phyloP scores from a whole-genome alignment of 2,797 vertebrate genomes.

The Catostomus latipinnis region DNA sequence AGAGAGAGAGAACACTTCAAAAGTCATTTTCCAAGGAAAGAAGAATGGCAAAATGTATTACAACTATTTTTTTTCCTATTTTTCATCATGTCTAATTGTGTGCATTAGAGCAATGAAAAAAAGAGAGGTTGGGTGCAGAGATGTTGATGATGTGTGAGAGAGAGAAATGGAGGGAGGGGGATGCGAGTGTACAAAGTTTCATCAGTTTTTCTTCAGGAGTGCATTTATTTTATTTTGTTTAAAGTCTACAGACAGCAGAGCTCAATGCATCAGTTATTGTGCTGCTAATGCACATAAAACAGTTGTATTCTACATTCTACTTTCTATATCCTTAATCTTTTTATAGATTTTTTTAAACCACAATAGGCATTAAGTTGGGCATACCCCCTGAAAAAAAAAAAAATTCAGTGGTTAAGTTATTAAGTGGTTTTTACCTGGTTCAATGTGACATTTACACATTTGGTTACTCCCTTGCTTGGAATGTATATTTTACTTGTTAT shows the following conservation, averaged over 20 bases:
- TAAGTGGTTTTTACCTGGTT: too few species aligned
- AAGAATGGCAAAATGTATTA: conserved; percentile 90
- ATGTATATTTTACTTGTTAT: too few species aligned
- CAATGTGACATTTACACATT: too few species aligned
- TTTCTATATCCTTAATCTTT: neutral
- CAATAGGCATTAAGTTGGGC: too few species aligned
- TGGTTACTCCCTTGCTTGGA: too few species aligned
- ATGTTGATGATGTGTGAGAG: conserved; percentile 64
- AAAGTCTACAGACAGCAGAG: conserved; percentile 55
- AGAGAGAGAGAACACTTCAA: conserved; percentile 82
- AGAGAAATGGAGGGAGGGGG: conserved; percentile 9
- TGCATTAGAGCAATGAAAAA: conserved; percentile 75
- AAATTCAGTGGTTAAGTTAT: too few species aligned
- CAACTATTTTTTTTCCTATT: conserved; percentile 90
- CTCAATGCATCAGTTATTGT: conserved; percentile 52
- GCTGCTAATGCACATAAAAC: conserved; percentile 18
- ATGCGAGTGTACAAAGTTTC: conserved; percentile 53
- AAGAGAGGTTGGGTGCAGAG: conserved; percentile 73
- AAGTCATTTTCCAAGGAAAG: conserved; percentile 90
- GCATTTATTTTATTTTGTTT: conserved; percentile 58
- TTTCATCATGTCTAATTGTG: conserved; percentile 90
- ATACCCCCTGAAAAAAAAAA: too few species aligned
- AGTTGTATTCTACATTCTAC: conserved; percentile 5
- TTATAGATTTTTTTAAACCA: too few species aligned
- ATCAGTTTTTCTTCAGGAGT: conserved; percentile 52